Evolutionary conservation across 2,113 vertebrate genomes (phyloP).

Genomic region (Pachypanchax playfairii): DNA sequence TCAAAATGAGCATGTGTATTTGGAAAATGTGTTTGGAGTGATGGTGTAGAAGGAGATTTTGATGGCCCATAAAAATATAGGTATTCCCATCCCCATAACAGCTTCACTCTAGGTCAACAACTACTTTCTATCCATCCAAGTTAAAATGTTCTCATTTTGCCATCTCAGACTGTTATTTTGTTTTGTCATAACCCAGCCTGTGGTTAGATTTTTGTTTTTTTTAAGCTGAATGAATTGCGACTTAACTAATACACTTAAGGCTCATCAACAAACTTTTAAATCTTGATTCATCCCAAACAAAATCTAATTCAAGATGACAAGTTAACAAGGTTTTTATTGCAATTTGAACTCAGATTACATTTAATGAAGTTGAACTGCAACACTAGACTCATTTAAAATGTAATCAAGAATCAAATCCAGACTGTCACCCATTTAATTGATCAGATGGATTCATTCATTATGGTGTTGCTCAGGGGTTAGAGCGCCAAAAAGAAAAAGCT

Average conservation of each 20-base stretch:
- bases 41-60: conserved; percentile 35
- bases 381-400: conserved; percentile 51
- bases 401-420: conserved; percentile 60
- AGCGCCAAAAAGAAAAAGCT: conserved; percentile 34
- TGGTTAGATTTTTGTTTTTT: not conserved
- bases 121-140: conserved; percentile 21
- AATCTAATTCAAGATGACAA: conserved; percentile 31
- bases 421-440: conserved; percentile 58
- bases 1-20: conserved; percentile 53
- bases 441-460: conserved; percentile 53
- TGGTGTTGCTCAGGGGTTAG: conserved; percentile 14
- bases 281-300: conserved; percentile 26
- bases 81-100: conserved; percentile 54
- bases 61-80: conserved; percentile 43
- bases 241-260: conserved; percentile 21
- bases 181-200: conserved; percentile 4
- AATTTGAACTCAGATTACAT: conserved; percentile 51
- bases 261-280: conserved; percentile 16
- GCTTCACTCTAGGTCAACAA: conserved; percentile 46
- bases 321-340: conserved; percentile 46
- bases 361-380: conserved; percentile 52
- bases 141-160: conserved; percentile 18
- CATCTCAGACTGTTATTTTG: conserved; percentile 2
- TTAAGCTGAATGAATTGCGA: conserved; percentile 1
- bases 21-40: conserved; percentile 55